Conservation (phyloP, 2,797 vertebrate genomes). For the Phoxinus dragarum region DNA sequence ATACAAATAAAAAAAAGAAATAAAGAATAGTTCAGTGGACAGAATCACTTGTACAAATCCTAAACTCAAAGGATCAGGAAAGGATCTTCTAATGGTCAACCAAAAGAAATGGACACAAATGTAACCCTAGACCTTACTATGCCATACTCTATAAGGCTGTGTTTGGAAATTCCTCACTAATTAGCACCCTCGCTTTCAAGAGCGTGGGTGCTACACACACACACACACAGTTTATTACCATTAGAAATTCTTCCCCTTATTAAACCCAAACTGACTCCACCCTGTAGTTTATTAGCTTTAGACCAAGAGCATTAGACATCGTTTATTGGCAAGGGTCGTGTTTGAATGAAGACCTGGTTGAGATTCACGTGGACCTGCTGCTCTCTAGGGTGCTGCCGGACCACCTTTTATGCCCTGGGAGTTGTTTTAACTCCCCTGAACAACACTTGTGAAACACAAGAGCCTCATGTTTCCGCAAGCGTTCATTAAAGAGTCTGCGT, state of each 20-base stretch:
- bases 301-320: conserved; percentile 30
- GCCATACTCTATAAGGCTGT: background rate
- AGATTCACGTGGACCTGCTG: conserved; percentile 16
- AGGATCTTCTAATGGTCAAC: background rate
- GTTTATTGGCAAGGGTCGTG: conserved; percentile 35
- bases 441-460: conserved; percentile 50
- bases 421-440: conserved; percentile 55
- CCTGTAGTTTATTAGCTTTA: conserved; percentile 63
- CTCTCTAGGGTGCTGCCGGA: conserved; percentile 43
- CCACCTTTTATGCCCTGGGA: conserved; percentile 52
- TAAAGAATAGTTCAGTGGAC: background rate
- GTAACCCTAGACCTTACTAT: conserved; percentile 11
- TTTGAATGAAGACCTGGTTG: conserved; percentile 43
- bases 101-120: conserved; percentile 24
- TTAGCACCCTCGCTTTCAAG: conserved; percentile 17
- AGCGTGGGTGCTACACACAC: background rate
- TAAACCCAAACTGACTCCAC: conserved; percentile 56
- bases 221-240: conserved; percentile 46
- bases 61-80: background rate
- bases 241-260: conserved; percentile 59
- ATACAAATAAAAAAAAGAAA: no score
- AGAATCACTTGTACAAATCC: background rate
- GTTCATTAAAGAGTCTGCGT: background rate
- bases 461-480: conserved; percentile 37
- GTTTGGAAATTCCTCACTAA: conserved; percentile 40